Evolutionary conservation across 53 echinoderm and acorn worm genomes (phyloP).

Genomic region (Holothuria scabra): DNA sequence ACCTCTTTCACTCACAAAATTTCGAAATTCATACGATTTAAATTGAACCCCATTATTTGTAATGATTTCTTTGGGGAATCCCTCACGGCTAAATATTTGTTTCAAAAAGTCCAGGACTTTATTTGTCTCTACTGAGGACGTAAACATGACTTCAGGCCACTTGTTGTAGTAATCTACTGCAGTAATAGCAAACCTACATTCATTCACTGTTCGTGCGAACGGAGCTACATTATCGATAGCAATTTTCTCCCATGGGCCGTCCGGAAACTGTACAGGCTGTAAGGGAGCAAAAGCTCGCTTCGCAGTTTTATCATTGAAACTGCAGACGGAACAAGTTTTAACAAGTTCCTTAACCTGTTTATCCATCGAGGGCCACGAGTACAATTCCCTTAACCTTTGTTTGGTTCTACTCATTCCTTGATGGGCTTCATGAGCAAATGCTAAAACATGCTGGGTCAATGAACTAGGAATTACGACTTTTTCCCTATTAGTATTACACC

Average conservation of each 20-base stretch:
- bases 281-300: too few species aligned
- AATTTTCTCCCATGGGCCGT: conserved; percentile 61
- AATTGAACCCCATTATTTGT: too few species aligned
- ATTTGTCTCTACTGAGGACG: background rate
- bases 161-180: background rate
- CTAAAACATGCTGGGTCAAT: conserved; percentile 15
- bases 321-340: too few species aligned
- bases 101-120: background rate
- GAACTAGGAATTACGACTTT: conserved; percentile 42
- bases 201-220: conserved; percentile 31
- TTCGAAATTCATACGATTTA: conserved; percentile 7
- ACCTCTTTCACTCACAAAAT: conserved; percentile 15
- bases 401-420: conserved; percentile 63
- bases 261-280: conserved; percentile 57
- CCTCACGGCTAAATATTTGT: background rate
- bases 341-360: too few species aligned
- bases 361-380: conserved; percentile 28
- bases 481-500: conserved; percentile 52
- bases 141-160: background rate
- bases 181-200: conserved; percentile 25
- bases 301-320: too few species aligned
- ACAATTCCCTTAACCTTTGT: conserved; percentile 54
- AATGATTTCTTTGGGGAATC: background rate
- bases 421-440: conserved; percentile 60
- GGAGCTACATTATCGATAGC: conserved; percentile 70